A percentile compares a stretch with the other conserved stretches of the same genome.
These are phyloP conservation scores for Scrobipalpa atriplicella DNA, from an alignment of 2,888 invertebrate species.

Conservation along the genomic window DNA sequence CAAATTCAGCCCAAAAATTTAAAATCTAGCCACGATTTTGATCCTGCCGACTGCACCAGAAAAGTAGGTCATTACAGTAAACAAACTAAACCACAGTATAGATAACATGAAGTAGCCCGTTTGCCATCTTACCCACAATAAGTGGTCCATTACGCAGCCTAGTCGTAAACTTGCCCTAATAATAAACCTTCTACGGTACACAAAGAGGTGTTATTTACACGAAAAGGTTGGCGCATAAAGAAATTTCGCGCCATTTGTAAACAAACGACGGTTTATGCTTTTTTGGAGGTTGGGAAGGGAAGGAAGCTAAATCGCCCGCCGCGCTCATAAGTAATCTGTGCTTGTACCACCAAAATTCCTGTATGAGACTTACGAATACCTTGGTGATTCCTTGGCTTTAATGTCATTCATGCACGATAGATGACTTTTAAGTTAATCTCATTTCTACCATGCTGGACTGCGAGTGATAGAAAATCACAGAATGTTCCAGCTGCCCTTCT, in stretches of 20 bases:
- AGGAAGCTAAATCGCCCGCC: too few relatives aligned
- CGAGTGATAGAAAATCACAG: too few relatives aligned
- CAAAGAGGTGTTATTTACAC: constrained; percentile 34
- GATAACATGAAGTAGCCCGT: background rate
- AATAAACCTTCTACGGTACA: constrained; percentile 28
- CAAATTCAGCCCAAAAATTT: background rate
- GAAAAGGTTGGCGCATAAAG: constrained; percentile 57
- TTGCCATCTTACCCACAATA: constrained; percentile 3
- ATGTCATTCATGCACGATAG: too few relatives aligned
- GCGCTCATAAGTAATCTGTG: too few relatives aligned
- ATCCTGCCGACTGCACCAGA: background rate
- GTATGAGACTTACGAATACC: too few relatives aligned
- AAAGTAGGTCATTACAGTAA: background rate
- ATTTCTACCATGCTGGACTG: too few relatives aligned
- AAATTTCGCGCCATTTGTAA: constrained; percentile 59
- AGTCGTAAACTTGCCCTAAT: constrained; percentile 26
- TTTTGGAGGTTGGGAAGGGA: constrained; percentile 29
- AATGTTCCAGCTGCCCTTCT: too few relatives aligned
- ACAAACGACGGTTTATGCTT: constrained; percentile 46
- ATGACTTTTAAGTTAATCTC: too few relatives aligned
- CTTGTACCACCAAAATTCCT: too few relatives aligned
- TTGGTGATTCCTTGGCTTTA: too few relatives aligned
- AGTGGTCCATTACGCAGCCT: constrained; percentile 22
- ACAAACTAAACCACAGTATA: background rate
- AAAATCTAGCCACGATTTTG: background rate